Conservation (phyloP, 2,888 invertebrate species). For the Cepaea hortensis region DNA sequence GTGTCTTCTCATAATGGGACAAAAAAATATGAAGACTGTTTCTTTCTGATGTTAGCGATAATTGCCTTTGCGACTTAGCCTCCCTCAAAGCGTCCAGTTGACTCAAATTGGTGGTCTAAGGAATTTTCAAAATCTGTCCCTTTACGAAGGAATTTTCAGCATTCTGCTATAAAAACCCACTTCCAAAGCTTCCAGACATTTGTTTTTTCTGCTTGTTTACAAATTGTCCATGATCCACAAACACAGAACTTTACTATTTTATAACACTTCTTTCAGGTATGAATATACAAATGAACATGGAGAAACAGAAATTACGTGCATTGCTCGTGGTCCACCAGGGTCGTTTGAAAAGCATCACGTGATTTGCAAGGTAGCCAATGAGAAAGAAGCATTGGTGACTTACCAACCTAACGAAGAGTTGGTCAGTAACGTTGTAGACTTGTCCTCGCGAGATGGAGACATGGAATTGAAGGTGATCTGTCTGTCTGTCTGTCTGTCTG, state of each 20-base stretch:
- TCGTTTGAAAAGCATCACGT: conserved; percentile 58
- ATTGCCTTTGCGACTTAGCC: no score
- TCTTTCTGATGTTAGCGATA: no score
- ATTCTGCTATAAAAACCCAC: no score
- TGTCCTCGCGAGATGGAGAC: conserved; percentile 49
- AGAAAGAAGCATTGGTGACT: conserved; percentile 58
- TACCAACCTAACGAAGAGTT: conserved; percentile 68
- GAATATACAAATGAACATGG: conserved; percentile 32
- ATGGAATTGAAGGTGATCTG: conserved; percentile 47
- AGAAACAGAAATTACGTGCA: conserved; percentile 47
- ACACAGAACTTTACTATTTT: no score
- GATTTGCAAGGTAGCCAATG: conserved; percentile 57
- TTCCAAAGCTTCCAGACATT: no score
- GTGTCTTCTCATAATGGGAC: no score
- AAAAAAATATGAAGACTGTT: no score
- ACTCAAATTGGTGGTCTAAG: no score
- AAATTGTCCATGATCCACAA: neutral
- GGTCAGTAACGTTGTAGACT: conserved; percentile 63
- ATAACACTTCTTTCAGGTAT: conserved; percentile 41
- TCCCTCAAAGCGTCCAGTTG: no score
- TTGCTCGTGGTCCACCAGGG: conserved; percentile 58
- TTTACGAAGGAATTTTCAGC: no score
- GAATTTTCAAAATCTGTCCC: no score
- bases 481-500: neutral
- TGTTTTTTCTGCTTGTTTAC: no score